Conservation (phyloP, 1,140 invertebrate genomes). For the Drosophila pandora region DNA sequence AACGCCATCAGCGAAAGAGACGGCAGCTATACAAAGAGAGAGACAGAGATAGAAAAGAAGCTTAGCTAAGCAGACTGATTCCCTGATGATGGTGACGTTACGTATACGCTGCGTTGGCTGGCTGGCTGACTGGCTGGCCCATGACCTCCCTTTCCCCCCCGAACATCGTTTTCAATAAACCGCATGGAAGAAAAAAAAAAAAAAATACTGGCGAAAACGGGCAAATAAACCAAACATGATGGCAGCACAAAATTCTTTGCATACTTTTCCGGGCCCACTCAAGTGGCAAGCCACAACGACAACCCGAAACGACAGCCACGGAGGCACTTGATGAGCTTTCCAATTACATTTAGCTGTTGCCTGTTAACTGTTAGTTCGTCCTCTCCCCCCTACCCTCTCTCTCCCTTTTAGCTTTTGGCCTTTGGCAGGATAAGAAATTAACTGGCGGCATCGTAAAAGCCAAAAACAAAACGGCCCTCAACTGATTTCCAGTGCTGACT, state of each 20-base stretch:
- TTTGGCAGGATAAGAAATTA: conserved; percentile 59
- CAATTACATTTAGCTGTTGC: conserved; percentile 68
- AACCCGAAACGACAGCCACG: conserved; percentile 9
- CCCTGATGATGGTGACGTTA: conserved; percentile 22
- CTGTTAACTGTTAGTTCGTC: conserved; percentile 46
- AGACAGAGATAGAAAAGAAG: conserved; percentile 26
- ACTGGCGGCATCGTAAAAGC: conserved; percentile 60
- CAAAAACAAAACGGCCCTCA: conserved; percentile 41
- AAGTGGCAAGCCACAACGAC: conserved; percentile 50
- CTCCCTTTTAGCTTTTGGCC: conserved; percentile 6
- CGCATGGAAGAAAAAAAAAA: conserved; percentile 21
- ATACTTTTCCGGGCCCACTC: conserved; percentile 66
- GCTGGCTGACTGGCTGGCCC: background rate
- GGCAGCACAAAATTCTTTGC: conserved; percentile 58
- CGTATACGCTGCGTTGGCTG: conserved; percentile 47
- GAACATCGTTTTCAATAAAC: conserved; percentile 65
- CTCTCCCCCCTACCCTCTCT: background rate
- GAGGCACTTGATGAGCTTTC: conserved; percentile 68
- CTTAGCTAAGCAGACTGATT: conserved; percentile 52
- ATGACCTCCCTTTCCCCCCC: background rate
- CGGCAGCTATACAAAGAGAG: too few relatives aligned
- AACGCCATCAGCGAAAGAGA: conserved; percentile 35
- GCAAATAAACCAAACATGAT: conserved; percentile 48
- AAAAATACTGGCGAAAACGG: conserved; percentile 18
- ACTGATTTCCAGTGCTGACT: conserved; percentile 39